Evolutionary conservation across 2,113 vertebrate genomes (phyloP), one percentile per base, ranked within the genome.

Genomic region (Caracal caracal): DNA sequence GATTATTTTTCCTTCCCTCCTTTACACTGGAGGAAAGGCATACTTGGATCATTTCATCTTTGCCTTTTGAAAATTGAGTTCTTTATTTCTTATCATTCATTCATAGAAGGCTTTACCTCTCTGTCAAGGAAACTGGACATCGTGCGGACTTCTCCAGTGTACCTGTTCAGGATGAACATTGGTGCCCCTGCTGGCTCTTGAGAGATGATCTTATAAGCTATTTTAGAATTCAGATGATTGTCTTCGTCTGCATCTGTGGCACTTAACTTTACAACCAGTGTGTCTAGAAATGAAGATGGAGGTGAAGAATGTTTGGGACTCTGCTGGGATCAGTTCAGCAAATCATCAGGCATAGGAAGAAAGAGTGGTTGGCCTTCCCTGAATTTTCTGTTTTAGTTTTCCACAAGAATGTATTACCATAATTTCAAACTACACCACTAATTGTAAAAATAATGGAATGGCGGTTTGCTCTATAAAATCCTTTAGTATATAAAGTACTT

Each of bases 181-280:
- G 96, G 98, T 28, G 68, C 65, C 51, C 99, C 98, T 11, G 80
- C 15, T 59, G 98, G 99, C 76, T 98, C 98, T 84, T 99, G 97
- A 73, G 98, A 97, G 22, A 98, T 95, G 83, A 99, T 99, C 70
- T 98, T 99, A 98, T 99, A 99, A 30, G 87, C 97, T 26, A 99
- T 99, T 98, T 98, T 87, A 49, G 99, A 98, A 97, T 99, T 94
- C 24, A 76, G 0, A 0, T 99, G 98, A 86, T 96, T 97, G 51
- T 86, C 95, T 82, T 99, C 95, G 93, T 99, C 99, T 37, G 97
- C 99, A 98, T 99, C 99, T 20, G 99, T 98, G 40, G 99, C 99
- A 59, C 97, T 99, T 93, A 99, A 97, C 95, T 95, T 99, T 98
- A 99, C 99, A 82, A 99, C 98, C 90, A 99, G 43, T 6, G 99